These are phyloP conservation scores for Atherinomorus stipes DNA, from an alignment of 2,113 vertebrate species.

Conservation along the genomic window DNA sequence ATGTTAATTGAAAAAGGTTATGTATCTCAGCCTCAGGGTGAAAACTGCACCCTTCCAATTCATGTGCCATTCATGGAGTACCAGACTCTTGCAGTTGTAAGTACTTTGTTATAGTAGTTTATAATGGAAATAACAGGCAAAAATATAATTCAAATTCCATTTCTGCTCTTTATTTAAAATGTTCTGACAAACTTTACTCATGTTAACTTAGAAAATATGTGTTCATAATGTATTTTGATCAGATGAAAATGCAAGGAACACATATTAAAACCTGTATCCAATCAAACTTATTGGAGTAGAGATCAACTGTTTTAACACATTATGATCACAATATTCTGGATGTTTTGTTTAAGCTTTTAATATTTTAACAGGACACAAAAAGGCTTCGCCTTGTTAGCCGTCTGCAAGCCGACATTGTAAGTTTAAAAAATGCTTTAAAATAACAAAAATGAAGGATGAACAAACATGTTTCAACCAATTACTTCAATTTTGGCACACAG, in stretches of 20 bases:
- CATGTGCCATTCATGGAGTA: constrained; percentile 66
- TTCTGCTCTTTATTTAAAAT: neutral
- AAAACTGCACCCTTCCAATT: constrained; percentile 56
- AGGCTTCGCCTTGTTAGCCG: constrained; percentile 58
- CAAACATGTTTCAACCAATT: neutral
- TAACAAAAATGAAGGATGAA: neutral
- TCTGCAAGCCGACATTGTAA: constrained; percentile 66
- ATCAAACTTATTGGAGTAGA: neutral
- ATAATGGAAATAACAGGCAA: neutral
- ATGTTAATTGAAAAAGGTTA: constrained; percentile 38
- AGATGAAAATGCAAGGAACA: too few relatives aligned
- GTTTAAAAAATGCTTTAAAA: constrained; percentile 12
- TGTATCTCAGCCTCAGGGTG: constrained; percentile 69
- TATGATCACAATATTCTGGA: neutral
- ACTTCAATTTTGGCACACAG: constrained; percentile 51
- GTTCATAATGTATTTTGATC: neutral
- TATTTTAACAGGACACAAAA: constrained; percentile 74
- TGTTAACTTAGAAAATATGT: neutral
- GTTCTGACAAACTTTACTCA: neutral
- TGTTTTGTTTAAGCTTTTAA: neutral
- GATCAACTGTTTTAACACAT: neutral
- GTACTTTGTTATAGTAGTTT: constrained; percentile 27
- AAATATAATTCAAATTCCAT: neutral
- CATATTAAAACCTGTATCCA: neutral
- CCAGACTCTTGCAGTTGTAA: constrained; percentile 76